phyloP scores from a whole-genome alignment of 2,888 invertebrate genomes.

The Hyposoter dolosus region DNA sequence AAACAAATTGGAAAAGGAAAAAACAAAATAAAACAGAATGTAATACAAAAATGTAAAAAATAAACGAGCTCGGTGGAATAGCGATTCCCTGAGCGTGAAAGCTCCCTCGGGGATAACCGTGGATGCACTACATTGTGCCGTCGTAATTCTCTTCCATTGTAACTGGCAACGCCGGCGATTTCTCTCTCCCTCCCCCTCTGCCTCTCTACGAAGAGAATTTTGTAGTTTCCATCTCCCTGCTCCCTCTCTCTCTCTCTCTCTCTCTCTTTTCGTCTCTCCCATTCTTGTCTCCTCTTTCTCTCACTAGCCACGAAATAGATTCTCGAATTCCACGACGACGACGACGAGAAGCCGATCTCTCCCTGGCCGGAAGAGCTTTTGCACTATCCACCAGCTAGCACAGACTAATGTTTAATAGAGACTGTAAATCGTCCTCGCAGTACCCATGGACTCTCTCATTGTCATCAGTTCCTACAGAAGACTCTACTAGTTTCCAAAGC shows the following conservation, averaged over 20 bases:
- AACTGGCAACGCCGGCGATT: slow-evolving; percentile 56
- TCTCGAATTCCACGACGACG: slow-evolving; percentile 46
- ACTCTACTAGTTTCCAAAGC: slow-evolving; percentile 26
- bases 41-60: slow-evolving; percentile 39
- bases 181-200: slow-evolving; percentile 14
- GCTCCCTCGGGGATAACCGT: slow-evolving; percentile 56
- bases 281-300: slow-evolving; percentile 10
- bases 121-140: slow-evolving; percentile 63
- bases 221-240: slow-evolving; percentile 25
- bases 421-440: slow-evolving; percentile 60
- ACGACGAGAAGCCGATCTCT: slow-evolving; percentile 49
- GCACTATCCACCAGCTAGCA: not conserved
- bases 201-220: slow-evolving; percentile 42
- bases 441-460: slow-evolving; percentile 46
- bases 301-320: slow-evolving; percentile 7
- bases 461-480: slow-evolving; percentile 27
- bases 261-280: not conserved
- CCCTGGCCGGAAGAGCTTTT: slow-evolving; percentile 18
- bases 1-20: not conserved
- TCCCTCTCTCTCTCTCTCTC: not conserved
- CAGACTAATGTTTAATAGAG: slow-evolving; percentile 66
- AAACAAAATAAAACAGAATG: slow-evolving; percentile 6
- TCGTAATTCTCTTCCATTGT: slow-evolving; percentile 67
- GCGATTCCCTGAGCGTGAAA: slow-evolving; percentile 61
- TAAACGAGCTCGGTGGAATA: slow-evolving; percentile 44